Conservation (phyloP, 2,113 vertebrate genomes). For the Pterocles gutturalis region DNA sequence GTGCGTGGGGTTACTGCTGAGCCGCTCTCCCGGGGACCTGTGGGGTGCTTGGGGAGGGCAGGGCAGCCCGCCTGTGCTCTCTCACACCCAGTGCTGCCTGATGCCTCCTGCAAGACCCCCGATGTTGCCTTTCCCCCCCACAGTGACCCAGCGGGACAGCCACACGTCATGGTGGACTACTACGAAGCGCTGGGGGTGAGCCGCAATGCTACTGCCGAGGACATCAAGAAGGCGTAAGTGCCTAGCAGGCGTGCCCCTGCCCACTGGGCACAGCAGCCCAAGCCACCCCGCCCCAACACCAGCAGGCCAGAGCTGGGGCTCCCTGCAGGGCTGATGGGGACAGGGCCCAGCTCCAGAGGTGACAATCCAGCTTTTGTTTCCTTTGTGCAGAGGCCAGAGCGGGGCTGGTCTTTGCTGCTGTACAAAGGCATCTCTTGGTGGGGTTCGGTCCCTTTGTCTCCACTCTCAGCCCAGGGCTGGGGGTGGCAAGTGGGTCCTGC, state of each 20-base stretch:
- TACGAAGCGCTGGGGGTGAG: slow-evolving; percentile 87
- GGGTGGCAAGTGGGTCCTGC: rapidly evolving
- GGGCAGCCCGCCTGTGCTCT: background rate
- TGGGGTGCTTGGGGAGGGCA: background rate
- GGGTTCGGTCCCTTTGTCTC: background rate
- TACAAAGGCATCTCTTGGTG: slow-evolving; percentile 3
- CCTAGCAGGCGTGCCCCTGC: background rate
- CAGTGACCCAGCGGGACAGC: background rate
- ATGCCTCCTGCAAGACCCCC: background rate
- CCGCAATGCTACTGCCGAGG: slow-evolving; percentile 83
- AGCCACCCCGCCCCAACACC: background rate
- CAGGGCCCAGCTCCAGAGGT: background rate
- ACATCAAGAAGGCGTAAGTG: slow-evolving; percentile 94
- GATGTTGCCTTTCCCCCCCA: background rate
- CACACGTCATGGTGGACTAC: slow-evolving; percentile 87
- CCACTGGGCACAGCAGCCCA: background rate
- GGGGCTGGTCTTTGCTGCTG: rapidly evolving
- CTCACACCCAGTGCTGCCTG: too few species aligned
- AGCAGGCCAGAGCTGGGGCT: background rate
- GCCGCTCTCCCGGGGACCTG: background rate
- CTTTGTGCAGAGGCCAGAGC: background rate
- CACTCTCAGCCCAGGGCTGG: background rate
- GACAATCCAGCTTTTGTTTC: slow-evolving; percentile 44
- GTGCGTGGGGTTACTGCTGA: background rate
- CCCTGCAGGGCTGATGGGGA: rapidly evolving